These are phyloP conservation scores for Corydoras sp. DNA, from an alignment of 2,113 vertebrate genomes.

Conservation along the genomic window DNA sequence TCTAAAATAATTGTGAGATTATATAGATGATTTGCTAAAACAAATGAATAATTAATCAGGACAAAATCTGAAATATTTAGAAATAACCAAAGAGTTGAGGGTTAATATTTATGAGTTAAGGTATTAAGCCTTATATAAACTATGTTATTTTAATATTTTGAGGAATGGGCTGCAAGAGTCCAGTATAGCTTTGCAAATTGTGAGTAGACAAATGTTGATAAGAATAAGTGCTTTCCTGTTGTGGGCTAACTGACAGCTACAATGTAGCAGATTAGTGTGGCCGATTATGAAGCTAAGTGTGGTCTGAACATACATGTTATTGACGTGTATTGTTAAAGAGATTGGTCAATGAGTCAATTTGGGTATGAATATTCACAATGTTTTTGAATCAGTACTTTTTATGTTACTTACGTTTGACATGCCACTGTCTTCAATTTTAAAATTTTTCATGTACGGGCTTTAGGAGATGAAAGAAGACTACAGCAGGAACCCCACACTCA, in stretches of 20 bases:
- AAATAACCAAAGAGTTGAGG: too few species aligned
- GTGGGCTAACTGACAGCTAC: conserved; percentile 25
- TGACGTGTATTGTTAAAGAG: not conserved
- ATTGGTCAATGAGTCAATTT: too few species aligned
- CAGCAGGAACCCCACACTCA: conserved; percentile 68
- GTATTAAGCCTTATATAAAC: too few species aligned
- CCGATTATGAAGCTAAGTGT: not conserved
- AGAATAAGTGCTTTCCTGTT: conserved; percentile 39
- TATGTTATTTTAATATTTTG: too few species aligned
- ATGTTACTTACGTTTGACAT: not conserved
- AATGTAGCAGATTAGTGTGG: not conserved
- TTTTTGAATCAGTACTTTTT: too few species aligned
- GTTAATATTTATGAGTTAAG: too few species aligned
- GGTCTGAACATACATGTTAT: not conserved
- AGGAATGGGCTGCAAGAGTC: not conserved
- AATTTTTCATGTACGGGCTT: not conserved
- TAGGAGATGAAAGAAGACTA: conserved; percentile 85
- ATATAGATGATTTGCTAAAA: too few species aligned
- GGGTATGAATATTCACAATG: too few species aligned
- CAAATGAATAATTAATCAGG: too few species aligned
- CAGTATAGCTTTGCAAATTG: not conserved
- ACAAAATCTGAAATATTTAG: too few species aligned
- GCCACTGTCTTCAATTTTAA: not conserved
- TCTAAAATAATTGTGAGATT: too few species aligned
- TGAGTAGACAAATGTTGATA: conserved; percentile 14